Base-by-base conservation (phyloP, 2,888 invertebrate genomes). In the Drosophila greeni region DNA sequence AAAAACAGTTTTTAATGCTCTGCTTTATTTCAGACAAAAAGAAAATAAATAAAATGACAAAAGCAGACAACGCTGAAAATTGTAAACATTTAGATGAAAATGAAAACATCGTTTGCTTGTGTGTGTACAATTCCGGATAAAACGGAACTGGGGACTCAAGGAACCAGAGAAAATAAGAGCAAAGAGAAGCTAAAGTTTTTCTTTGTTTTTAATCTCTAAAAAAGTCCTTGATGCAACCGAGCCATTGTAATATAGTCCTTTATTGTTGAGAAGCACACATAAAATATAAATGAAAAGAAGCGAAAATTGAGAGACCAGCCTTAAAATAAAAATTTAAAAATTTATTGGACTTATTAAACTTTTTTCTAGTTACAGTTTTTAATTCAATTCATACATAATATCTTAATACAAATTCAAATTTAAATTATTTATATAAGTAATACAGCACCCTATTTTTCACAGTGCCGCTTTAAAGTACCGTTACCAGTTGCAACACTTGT, bases 1-100 rank as follows among this genome's bases (percentile, higher is more conserved):
- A 71, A 80, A 68, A 66, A 62, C 56, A 16, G 64, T 70, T 62
- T 60, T 70, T 57, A 48, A 58, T 60, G 61, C 53, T 33, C 51
- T 52, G 60, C 39, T 43, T 66, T 72, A 51, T 60, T 61, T 57
- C 24, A 18, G 34, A 37, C 24, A 14, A 14, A 52, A 42, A 20
- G 24, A 57, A 66, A 66, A 66, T 57, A 67, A 59, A 52, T 52
- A 52, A 36, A 65, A 43, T 34, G 29, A 31, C 47, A 52, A 47
- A 6, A 34, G 33, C 34, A n/a, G n/a, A n/a, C n/a, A 36, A 47
- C 62, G 36, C 9, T 3, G 34, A 45, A 24, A 62, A 62, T 42
- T 49, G 62, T 62, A 62, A 62, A 62, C 62, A 62, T 42, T 37
- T 31, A 60, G 59, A 52, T 37, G 52, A 57, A 58, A 76, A 57